Base-by-base conservation (phyloP, 37 sponge, comb jelly and placozoan genomes). In the Aplysina aerophoba region DNA sequence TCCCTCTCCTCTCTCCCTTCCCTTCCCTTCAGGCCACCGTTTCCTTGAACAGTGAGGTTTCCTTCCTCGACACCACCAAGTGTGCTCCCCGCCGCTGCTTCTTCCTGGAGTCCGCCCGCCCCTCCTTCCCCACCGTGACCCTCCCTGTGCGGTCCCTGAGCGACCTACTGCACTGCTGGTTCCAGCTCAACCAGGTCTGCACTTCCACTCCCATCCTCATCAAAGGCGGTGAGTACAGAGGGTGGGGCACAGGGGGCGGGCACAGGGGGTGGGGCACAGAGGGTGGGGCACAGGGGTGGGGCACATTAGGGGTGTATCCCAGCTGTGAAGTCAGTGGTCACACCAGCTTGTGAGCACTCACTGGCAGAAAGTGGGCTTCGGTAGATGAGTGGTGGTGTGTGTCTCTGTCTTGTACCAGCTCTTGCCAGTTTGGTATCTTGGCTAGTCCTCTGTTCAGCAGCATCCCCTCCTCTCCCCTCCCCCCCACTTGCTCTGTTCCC, bases 111-210 rank as follows among this genome's bases (percentile, higher is more conserved):
- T 87, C 84, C 44, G 90, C 90, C 27, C 31, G 85, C 31, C 8
- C 56, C 21, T 79, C 73, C 30, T 93, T 89, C 50, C 13, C 71
- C 14, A 5, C 21, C 0, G 28, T 89, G n/a, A 22, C 24, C 3
- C 61, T 59, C 55, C 59, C 50, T 0, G 38, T 93, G n/a, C 31
- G 19, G 27, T 57, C 65, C 39, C 36, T 87, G 36, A 54, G 19
- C 15, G 85, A 86, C 33, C 54, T 89, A 39, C 82, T 83, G 67
- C 50, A 59, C 25, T 93, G 59, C 88, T 93, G 93, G 93, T 89
- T 82, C 55, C 30, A 87, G 14, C 83, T 93, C 37, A 88, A 86
- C 40, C 22, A 69, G 19, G 35, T 89, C 13, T 93, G 93, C 38
- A 53, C 81, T n/a, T 6, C 21, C 25, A 93, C 93, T 1, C 73